These are phyloP conservation scores for Lissonota sp. DNA, from an alignment of 2,888 invertebrate genomes.

Conservation along the genomic window DNA sequence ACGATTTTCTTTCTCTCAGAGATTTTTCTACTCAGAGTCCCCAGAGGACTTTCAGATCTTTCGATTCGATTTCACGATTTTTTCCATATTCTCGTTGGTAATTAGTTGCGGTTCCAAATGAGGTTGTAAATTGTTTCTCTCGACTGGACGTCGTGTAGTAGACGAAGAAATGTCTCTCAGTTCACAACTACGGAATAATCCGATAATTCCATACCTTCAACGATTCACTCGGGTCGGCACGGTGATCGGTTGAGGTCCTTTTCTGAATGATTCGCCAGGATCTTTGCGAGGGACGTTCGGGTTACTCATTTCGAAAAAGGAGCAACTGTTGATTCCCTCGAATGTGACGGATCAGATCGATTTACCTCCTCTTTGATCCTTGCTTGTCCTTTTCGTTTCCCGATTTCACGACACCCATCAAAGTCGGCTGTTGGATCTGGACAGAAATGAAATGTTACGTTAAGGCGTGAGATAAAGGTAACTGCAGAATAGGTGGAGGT, in stretches of 20 bases:
- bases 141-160: no score
- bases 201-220: conserved; percentile 16
- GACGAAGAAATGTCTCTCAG: background rate
- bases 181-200: background rate
- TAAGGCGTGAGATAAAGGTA: no score
- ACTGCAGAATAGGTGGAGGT: no score
- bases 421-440: no score
- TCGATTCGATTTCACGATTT: background rate
- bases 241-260: conserved; percentile 13
- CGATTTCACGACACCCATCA: background rate
- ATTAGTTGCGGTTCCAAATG: background rate
- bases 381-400: background rate
- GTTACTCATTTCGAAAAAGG: conserved; percentile 54
- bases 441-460: no score
- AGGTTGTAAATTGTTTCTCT: background rate
- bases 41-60: background rate
- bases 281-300: conserved; percentile 55
- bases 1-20: conserved; percentile 2
- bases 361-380: background rate
- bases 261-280: conserved; percentile 44
- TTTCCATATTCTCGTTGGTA: background rate
- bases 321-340: conserved; percentile 22
- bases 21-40: background rate
- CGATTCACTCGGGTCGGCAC: conserved; percentile 33
- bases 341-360: background rate